Base-by-base conservation (phyloP, 2,113 vertebrate genomes). In the Hipposideros armiger region DNA sequence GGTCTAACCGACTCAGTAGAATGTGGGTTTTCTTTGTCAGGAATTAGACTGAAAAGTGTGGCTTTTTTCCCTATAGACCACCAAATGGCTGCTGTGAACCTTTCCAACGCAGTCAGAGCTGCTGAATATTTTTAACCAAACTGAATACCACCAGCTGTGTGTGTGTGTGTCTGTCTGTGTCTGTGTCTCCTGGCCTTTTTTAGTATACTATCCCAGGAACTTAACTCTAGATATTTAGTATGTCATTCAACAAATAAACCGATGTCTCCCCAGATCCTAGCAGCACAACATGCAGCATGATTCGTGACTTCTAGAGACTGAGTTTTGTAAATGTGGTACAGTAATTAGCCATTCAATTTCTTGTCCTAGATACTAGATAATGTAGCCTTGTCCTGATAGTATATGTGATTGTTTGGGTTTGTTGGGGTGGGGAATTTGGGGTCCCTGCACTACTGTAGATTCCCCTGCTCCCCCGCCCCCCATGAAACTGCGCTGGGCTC, bases 21-120 rank as follows among this genome's bases (percentile, higher is more conserved):
- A 50, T 17, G 40, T 74, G 76, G 22, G 1, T 83, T 93, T 90
- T 26, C 50, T 60, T 66, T 80, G 58, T 87, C 28, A 50, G 19
- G 56, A 84, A 36, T 84, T 84, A 66, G 69, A 62, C 45, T 66
- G 54, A 66, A 28, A 93, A 78, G 20, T 60, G 20, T 8, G 62
- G 7, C 7, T 9, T 74, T 85, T 93, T 74, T 13, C 22, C 47
- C 24, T 2, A 0, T 4, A 36, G 42, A 15, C 67, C 56, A 60
- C 10, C 20, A 32, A 66, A n/a, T 72, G 45, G 16, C 19, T 72
- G 14, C 32, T 58, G 36, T 50, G 47, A 64, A 52, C 17, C 47
- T 62, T 86, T 58, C n/a, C 14, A 19, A 4, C 47, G 19, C 40
- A 28, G 54, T 64, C 50, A 2, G 56, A 78, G 67, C 15, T 94